Percentiles rank a stretch among this genome's conserved stretches.
Evolutionary conservation across 1,140 invertebrate genomes (phyloP).

Genomic region (Heliconius melpomene): DNA sequence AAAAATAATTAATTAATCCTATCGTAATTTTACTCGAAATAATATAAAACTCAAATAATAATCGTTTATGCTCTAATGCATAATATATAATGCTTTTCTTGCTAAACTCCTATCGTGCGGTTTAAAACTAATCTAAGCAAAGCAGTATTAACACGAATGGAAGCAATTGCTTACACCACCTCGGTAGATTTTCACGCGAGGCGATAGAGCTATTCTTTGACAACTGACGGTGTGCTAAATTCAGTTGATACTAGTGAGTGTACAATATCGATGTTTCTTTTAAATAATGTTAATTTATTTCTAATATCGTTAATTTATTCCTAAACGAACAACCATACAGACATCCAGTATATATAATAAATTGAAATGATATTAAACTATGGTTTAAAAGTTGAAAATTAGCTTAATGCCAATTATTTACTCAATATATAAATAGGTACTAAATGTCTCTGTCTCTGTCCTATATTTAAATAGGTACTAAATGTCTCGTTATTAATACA

Average conservation of each 20-base stretch:
- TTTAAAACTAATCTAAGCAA: constrained; percentile 56
- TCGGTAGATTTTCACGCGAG: constrained; percentile 56
- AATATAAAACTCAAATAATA: not conserved
- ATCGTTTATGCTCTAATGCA: not conserved
- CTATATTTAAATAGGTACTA: too few species aligned
- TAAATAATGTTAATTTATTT: not conserved
- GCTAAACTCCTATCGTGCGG: constrained; percentile 39
- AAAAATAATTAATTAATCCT: too few species aligned
- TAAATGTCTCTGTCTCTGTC: too few species aligned
- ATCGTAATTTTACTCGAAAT: too few species aligned
- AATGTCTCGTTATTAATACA: too few species aligned
- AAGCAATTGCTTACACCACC: constrained; percentile 64
- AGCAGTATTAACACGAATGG: constrained; percentile 42
- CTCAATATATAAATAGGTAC: too few species aligned
- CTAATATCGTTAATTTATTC: not conserved
- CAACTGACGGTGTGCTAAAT: constrained; percentile 40
- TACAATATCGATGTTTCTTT: constrained; percentile 15
- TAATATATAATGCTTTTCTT: not conserved
- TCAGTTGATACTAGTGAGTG: constrained; percentile 15
- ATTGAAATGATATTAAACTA: too few species aligned
- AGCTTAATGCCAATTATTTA: too few species aligned
- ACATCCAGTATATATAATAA: too few species aligned
- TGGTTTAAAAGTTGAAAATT: too few species aligned
- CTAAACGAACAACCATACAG: too few species aligned
- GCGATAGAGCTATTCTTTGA: constrained; percentile 62